These are phyloP conservation scores for Callosobruchus maculatus DNA, from an alignment of 2,888 invertebrate species.

Conservation along the genomic window DNA sequence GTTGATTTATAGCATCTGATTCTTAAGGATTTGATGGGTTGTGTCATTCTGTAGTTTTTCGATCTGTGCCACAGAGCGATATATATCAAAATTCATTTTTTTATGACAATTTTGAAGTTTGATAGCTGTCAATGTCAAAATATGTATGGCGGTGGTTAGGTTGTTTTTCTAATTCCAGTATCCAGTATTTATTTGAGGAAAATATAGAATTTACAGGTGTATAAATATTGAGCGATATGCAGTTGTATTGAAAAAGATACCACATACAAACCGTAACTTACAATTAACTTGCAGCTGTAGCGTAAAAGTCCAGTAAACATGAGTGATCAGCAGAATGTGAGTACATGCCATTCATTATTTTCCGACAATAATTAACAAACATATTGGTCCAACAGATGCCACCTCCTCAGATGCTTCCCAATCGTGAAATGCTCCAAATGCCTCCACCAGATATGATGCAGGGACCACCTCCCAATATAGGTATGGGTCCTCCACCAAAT, in stretches of 20 bases:
- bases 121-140: background rate
- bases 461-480: constrained; percentile 4
- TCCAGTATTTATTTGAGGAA: background rate
- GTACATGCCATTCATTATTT: background rate
- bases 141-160: background rate
- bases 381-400: background rate
- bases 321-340: background rate
- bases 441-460: constrained; percentile 11
- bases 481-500: background rate
- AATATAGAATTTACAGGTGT: background rate
- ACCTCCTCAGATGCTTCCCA: constrained; percentile 14
- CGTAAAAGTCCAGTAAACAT: background rate
- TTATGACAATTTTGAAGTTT: no score
- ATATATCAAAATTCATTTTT: no score
- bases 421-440: constrained; percentile 18
- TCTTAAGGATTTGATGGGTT: no score
- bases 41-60: no score
- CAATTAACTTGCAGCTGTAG: background rate
- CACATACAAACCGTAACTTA: background rate
- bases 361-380: background rate
- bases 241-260: background rate
- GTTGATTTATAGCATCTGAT: no score
- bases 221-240: background rate
- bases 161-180: background rate
- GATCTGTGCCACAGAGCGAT: no score